Percentiles rank a stretch among this genome's conserved stretches.
Evolutionary conservation across 2,888 invertebrate genomes (phyloP).

Genomic region (Tetragnatha montana): DNA sequence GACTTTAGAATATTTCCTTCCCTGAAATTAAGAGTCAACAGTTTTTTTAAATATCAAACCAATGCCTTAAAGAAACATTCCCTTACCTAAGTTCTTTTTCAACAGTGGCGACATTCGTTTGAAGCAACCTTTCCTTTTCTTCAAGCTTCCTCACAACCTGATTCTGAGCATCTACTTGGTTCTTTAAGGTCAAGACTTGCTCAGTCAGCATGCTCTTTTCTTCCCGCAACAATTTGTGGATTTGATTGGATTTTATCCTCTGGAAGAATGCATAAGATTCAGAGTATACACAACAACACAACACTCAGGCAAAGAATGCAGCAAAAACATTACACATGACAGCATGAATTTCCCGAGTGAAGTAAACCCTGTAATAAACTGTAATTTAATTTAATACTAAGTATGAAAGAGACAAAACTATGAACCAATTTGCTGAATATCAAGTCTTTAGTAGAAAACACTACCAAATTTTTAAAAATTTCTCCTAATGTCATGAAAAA

Average conservation of each 20-base stretch:
- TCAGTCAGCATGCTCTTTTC: conserved; percentile 95
- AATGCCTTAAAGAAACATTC: no score
- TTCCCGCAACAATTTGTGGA: conserved; percentile 93
- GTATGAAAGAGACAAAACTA: no score
- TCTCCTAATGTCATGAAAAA: no score
- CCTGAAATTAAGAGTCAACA: no score
- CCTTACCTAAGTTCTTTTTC: conserved; percentile 88
- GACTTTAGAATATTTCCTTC: no score
- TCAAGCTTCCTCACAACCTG: conserved; percentile 94
- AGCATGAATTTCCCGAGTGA: no score
- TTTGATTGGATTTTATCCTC: conserved; percentile 94
- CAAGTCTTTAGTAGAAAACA: no score
- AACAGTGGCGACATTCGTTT: conserved; percentile 91
- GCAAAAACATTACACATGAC: background rate
- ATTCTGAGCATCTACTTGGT: conserved; percentile 95
- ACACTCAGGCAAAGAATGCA: background rate
- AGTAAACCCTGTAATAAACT: no score
- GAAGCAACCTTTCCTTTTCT: conserved; percentile 94
- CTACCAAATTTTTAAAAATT: no score
- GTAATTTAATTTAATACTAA: no score
- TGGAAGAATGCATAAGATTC: conserved; percentile 32
- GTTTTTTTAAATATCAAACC: no score
- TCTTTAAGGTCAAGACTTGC: conserved; percentile 87
- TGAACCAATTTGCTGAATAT: no score
- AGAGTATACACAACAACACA: background rate